Conservation (phyloP, 2,113 vertebrate genomes). For the Catharus minimus region DNA sequence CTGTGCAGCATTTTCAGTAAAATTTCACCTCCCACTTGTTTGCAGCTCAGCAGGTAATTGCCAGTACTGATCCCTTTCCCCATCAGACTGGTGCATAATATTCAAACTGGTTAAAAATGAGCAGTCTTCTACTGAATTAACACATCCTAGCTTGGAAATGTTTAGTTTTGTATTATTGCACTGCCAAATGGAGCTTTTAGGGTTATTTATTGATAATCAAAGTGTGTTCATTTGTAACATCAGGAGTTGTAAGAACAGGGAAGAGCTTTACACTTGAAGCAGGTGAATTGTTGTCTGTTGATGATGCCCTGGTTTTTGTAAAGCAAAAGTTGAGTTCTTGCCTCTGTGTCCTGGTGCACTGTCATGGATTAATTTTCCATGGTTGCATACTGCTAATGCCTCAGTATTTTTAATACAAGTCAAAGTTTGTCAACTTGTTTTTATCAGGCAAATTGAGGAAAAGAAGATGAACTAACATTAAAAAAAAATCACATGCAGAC, state of each 20-base stretch:
- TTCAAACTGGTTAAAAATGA: background rate
- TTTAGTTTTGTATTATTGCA: background rate
- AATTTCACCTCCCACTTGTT: background rate
- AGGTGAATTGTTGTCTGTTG: background rate
- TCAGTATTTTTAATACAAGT: background rate
- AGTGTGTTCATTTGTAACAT: background rate
- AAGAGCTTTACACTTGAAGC: background rate
- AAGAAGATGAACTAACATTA: background rate
- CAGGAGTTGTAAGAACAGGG: background rate
- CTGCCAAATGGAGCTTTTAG: background rate
- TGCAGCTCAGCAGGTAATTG: background rate
- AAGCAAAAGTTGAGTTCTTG: background rate
- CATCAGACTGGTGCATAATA: background rate
- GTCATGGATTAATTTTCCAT: background rate
- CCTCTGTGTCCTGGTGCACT: background rate
- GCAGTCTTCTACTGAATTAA: background rate
- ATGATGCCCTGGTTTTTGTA: background rate
- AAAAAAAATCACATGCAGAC: rapidly evolving
- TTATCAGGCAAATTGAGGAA: background rate
- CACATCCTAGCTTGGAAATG: background rate
- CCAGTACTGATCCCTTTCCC: background rate
- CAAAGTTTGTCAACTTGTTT: background rate
- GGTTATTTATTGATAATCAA: background rate
- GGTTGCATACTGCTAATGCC: background rate
- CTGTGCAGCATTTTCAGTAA: background rate